A percentile compares a stretch with the other conserved stretches of the same genome.
Evolutionary conservation across 2,113 vertebrate genomes (phyloP).

Genomic region (Paratilapia polleni): DNA sequence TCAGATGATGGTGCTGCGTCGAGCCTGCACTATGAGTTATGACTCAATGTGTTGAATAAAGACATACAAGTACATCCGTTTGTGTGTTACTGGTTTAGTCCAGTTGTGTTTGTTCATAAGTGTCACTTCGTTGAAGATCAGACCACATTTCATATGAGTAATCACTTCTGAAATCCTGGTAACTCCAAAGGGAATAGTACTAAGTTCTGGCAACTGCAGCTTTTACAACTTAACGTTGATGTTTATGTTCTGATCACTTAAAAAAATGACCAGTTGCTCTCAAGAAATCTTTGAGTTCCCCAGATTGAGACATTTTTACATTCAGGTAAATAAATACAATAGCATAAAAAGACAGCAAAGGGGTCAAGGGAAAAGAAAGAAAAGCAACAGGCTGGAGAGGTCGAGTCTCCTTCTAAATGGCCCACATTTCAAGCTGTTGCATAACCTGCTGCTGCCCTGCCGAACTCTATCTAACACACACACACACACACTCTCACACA

Average conservation of each 20-base stretch:
- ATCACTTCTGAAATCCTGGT: background rate
- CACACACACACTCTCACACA: background rate
- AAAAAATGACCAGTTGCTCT: background rate
- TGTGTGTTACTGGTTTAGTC: background rate
- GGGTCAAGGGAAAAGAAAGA: background rate
- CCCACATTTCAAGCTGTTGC: conserved; percentile 60
- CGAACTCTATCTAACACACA: conserved; percentile 50
- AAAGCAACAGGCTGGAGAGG: background rate
- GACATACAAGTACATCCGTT: background rate
- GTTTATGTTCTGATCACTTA: background rate
- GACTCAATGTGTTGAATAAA: background rate
- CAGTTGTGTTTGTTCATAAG: background rate
- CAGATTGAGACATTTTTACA: background rate
- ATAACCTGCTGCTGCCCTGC: conserved; percentile 62
- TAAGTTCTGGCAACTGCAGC: background rate
- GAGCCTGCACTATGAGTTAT: background rate
- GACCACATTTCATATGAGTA: background rate
- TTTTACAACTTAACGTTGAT: background rate
- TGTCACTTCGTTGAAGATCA: background rate
- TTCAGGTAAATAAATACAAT: conserved; percentile 2
- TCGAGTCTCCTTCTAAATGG: conserved; percentile 8
- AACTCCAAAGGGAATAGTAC: background rate
- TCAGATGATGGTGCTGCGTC: background rate
- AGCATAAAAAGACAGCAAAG: background rate
- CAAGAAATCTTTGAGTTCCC: background rate